These are phyloP conservation scores for Seira sanloemensis DNA, from an alignment of 2,888 invertebrate genomes.

Conservation along the genomic window DNA sequence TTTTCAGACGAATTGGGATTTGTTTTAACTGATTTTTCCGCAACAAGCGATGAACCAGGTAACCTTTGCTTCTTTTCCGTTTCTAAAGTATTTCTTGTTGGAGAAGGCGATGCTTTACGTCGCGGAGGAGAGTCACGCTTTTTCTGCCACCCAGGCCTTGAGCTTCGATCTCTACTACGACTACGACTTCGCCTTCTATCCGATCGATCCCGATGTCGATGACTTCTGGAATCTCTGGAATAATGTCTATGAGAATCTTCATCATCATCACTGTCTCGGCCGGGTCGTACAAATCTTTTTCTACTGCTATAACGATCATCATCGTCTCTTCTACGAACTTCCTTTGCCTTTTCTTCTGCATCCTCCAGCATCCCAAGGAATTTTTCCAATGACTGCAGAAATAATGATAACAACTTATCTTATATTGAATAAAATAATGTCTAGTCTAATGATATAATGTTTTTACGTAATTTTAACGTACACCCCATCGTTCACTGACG, in stretches of 20 bases:
- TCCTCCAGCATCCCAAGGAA: conserved; percentile 77
- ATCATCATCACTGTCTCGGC: conserved; percentile 66
- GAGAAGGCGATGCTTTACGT: neutral
- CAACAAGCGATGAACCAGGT: neutral
- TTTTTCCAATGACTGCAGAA: conserved; percentile 78
- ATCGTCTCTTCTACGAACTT: neutral
- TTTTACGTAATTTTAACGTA: conserved; percentile 74
- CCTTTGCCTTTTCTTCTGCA: conserved; percentile 76
- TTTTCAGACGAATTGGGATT: neutral
- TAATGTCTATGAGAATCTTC: conserved; percentile 29
- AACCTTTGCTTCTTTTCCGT: neutral
- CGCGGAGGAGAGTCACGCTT: conserved; percentile 12
- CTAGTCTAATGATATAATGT: too few relatives aligned
- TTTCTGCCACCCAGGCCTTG: conserved; percentile 37
- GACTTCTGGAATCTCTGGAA: conserved; percentile 25
- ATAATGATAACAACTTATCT: too few relatives aligned
- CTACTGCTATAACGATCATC: conserved; percentile 36
- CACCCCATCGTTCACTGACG: conserved; percentile 80
- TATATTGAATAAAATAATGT: too few relatives aligned
- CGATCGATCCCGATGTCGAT: conserved; percentile 28
- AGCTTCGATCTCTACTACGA: conserved; percentile 22
- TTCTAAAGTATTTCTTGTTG: neutral
- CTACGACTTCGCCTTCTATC: conserved; percentile 35
- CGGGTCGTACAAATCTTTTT: conserved; percentile 65
- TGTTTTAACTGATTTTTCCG: neutral